Evolutionary conservation across 2,888 invertebrate genomes (phyloP).

Genomic region (Melinaea menophilus): DNA sequence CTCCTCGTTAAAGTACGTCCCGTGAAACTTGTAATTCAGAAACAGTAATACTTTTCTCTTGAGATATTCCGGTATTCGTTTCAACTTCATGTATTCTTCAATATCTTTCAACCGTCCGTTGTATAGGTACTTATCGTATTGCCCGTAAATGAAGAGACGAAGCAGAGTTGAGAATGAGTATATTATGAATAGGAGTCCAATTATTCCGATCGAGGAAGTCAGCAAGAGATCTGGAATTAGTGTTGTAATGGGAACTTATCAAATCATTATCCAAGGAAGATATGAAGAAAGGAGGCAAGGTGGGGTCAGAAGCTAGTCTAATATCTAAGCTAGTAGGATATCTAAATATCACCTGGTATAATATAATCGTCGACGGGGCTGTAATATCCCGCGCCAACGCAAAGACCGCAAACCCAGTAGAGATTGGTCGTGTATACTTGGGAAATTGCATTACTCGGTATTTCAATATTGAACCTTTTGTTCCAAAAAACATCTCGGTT

Average conservation of each 20-base stretch:
- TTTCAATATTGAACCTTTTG: constrained; percentile 33
- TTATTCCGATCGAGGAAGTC: constrained; percentile 40
- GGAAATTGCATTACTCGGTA: constrained; percentile 28
- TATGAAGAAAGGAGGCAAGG: too few relatives aligned
- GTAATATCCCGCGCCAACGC: constrained; percentile 49
- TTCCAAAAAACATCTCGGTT: constrained; percentile 38
- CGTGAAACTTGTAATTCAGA: constrained; percentile 54
- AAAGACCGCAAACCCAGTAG: constrained; percentile 44
- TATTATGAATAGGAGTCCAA: constrained; percentile 46
- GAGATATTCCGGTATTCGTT: constrained; percentile 45
- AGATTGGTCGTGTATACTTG: constrained; percentile 50
- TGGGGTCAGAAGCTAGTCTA: too few relatives aligned
- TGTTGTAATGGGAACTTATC: too few relatives aligned
- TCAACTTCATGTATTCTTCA: constrained; percentile 46
- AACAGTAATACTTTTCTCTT: constrained; percentile 49
- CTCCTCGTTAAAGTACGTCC: constrained; percentile 51
- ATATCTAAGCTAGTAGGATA: not conserved
- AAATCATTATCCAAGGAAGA: too few relatives aligned
- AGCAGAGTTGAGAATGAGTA: constrained; percentile 45
- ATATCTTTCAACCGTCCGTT: constrained; percentile 47
- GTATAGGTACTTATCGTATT: constrained; percentile 44
- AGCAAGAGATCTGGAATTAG: constrained; percentile 39
- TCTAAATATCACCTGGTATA: constrained; percentile 26
- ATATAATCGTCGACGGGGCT: constrained; percentile 39
- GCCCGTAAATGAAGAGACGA: constrained; percentile 45